These are phyloP conservation scores for Steinernema khuongi DNA, from an alignment of 1,140 invertebrate genomes.

Conservation along the genomic window DNA sequence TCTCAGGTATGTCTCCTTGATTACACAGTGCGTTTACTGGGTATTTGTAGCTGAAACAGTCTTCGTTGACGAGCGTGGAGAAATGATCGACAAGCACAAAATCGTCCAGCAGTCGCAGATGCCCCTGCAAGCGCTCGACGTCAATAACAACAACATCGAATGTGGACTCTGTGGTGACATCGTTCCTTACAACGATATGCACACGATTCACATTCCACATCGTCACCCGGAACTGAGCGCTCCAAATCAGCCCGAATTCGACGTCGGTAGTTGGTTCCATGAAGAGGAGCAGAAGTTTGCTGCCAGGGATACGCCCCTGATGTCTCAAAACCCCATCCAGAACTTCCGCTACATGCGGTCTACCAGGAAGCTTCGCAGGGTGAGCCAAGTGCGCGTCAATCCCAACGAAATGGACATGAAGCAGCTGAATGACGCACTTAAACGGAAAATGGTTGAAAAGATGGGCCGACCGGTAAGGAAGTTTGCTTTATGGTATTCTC, in stretches of 20 bases:
- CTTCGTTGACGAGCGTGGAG: background rate
- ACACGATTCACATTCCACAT: slow-evolving; percentile 49
- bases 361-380: slow-evolving; percentile 27
- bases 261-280: no score
- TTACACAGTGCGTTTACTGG: background rate
- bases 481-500: slow-evolving; percentile 6
- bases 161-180: slow-evolving; percentile 57
- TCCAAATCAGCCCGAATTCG: background rate
- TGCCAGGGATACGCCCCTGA: slow-evolving; percentile 30
- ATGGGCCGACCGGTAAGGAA: slow-evolving; percentile 48
- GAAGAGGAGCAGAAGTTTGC: no score
- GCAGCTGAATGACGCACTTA: slow-evolving; percentile 48
- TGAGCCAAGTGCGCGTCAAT: slow-evolving; percentile 54
- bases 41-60: background rate
- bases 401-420: slow-evolving; percentile 47
- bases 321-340: background rate
- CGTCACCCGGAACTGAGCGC: slow-evolving; percentile 47
- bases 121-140: background rate
- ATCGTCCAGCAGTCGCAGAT: background rate
- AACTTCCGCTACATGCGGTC: background rate
- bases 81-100: background rate
- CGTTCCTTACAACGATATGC: slow-evolving; percentile 47
- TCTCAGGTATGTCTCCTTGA: background rate
- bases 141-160: slow-evolving; percentile 21
- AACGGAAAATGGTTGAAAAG: slow-evolving; percentile 58